These are phyloP conservation scores for Hydropsyche betteni DNA, from an alignment of 2,888 invertebrate species.

Conservation along the genomic window DNA sequence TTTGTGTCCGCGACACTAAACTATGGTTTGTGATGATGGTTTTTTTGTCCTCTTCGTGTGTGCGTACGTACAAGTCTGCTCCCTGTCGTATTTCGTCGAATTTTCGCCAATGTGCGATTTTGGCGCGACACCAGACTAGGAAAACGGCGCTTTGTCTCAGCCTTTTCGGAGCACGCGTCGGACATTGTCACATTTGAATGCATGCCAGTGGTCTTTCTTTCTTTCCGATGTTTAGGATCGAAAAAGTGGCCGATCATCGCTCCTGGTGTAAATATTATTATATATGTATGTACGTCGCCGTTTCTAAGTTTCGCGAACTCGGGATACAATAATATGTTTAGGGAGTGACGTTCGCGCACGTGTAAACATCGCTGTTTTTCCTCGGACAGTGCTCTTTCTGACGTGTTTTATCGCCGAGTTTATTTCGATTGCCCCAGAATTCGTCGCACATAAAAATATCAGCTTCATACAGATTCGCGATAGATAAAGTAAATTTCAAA, in stretches of 20 bases:
- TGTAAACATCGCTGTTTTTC: background rate
- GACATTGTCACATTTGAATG: background rate
- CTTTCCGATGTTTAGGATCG: too few relatives aligned
- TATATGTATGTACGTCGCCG: too few relatives aligned
- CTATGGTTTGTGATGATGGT: too few relatives aligned
- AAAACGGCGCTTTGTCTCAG: background rate
- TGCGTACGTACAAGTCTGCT: background rate
- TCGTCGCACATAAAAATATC: too few relatives aligned
- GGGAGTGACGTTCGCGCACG: constrained; percentile 4
- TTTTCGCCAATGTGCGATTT: background rate
- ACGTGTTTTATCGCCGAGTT: too few relatives aligned
- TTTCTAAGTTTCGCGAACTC: background rate
- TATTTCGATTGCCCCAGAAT: too few relatives aligned
- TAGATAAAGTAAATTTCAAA: too few relatives aligned
- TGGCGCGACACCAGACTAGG: background rate
- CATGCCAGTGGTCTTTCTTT: too few relatives aligned
- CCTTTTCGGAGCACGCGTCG: background rate
- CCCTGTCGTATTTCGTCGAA: background rate
- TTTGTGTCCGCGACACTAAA: constrained; percentile 5
- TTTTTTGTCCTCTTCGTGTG: background rate
- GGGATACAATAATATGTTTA: background rate
- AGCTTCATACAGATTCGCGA: too few relatives aligned
- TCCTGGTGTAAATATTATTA: too few relatives aligned
- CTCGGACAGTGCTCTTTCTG: too few relatives aligned
- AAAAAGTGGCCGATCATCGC: too few relatives aligned